Conservation (phyloP, 2,797 vertebrate genomes). For the Rhinichthys osculus region DNA sequence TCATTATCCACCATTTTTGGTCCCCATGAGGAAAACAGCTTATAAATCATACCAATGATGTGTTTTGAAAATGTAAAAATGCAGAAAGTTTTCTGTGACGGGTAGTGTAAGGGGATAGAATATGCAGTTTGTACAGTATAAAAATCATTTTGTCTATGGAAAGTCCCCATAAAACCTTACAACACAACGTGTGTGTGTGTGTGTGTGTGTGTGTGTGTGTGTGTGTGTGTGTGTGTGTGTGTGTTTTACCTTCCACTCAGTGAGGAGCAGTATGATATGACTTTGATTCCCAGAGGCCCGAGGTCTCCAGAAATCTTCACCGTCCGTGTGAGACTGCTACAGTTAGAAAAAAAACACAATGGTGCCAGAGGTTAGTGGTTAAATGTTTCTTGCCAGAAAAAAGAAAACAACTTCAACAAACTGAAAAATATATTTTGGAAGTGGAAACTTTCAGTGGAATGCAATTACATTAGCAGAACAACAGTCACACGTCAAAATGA, state of each 20-base stretch:
- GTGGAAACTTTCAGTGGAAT: constrained; percentile 13
- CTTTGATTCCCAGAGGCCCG: constrained; percentile 92
- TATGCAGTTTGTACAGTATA: too few species aligned
- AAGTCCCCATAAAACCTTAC: too few species aligned
- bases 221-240: constrained; percentile 27
- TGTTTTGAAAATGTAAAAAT: too few species aligned
- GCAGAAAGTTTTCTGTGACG: too few species aligned
- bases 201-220: constrained; percentile 21
- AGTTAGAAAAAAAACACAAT: constrained; percentile 54
- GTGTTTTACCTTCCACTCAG: constrained; percentile 91
- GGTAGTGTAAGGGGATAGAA: too few species aligned
- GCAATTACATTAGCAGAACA: constrained; percentile 42
- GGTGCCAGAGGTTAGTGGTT: neutral
- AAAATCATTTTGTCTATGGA: too few species aligned
- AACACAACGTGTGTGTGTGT: constrained; percentile 9
- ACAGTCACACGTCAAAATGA: constrained; percentile 45
- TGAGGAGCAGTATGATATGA: constrained; percentile 94
- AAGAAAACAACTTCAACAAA: constrained; percentile 11
- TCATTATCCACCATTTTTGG: too few species aligned
- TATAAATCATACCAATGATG: too few species aligned
- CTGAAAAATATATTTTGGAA: constrained; percentile 33
- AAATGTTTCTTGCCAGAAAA: constrained; percentile 24
- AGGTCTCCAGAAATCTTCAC: constrained; percentile 88
- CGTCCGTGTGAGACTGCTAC: constrained; percentile 83
- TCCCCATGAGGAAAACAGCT: too few species aligned